Percentiles rank a stretch among this genome's conserved stretches.
Evolutionary conservation across 2,113 vertebrate species (phyloP).

Genomic region (Passerina amoena): DNA sequence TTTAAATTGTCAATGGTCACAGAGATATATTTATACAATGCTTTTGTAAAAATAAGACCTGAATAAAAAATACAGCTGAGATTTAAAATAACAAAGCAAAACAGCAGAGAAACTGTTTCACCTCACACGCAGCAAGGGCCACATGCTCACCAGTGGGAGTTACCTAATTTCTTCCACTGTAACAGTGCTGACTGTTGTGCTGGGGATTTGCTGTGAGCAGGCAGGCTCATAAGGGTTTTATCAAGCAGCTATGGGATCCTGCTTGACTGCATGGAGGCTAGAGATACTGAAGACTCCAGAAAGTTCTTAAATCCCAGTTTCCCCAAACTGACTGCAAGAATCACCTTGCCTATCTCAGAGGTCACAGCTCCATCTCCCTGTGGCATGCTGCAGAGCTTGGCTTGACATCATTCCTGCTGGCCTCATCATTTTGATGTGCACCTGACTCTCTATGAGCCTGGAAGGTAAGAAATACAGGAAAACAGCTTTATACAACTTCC

Average conservation of each 20-base stretch:
- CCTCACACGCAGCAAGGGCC: not conserved
- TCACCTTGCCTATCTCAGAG: not conserved
- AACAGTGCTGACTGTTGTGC: not conserved
- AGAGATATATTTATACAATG: not conserved
- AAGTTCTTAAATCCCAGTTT: not conserved
- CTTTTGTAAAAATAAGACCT: not conserved
- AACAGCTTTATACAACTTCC: not conserved
- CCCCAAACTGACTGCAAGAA: not conserved
- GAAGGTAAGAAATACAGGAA: not conserved
- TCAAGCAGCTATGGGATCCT: not conserved
- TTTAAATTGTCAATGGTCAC: not conserved
- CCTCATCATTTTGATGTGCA: not conserved
- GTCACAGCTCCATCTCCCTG: not conserved
- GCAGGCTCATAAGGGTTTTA: not conserved
- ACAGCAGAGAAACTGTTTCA: not conserved
- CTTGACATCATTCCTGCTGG: not conserved
- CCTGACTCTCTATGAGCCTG: not conserved
- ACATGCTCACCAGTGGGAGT: rapidly evolving
- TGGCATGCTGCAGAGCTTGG: not conserved
- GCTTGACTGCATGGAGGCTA: not conserved
- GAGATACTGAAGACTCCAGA: not conserved
- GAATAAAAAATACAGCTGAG: not conserved
- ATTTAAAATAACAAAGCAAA: not conserved
- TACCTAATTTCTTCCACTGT: not conserved
- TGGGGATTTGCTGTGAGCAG: not conserved